These are phyloP conservation scores for Barbus barbus DNA, from an alignment of 2,113 vertebrate species.

Conservation along the genomic window DNA sequence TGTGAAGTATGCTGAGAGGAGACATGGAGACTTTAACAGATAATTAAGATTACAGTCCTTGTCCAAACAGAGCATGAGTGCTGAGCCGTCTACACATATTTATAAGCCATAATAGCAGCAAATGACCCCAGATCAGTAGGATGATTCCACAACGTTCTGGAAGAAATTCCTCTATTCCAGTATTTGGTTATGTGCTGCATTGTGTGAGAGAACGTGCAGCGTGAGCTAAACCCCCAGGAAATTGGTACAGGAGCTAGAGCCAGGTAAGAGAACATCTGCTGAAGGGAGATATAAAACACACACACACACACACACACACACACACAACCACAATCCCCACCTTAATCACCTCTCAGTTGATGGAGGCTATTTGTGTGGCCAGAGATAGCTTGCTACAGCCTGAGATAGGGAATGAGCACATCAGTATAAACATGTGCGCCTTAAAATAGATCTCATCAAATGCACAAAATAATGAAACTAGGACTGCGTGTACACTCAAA, in stretches of 20 bases:
- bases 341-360: conserved; percentile 33
- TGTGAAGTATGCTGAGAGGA: neutral
- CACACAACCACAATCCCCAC: conserved; percentile 4
- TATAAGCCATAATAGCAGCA: conserved; percentile 4
- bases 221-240: conserved; percentile 39
- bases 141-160: neutral
- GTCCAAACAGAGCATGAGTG: conserved; percentile 7
- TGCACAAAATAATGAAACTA: neutral
- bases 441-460: neutral
- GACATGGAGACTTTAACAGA: neutral
- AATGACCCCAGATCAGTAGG: conserved; percentile 19
- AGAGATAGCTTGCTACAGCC: conserved; percentile 55
- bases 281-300: conserved; percentile 35
- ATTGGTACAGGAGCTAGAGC: conserved; percentile 41
- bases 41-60: neutral
- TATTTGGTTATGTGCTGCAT: conserved; percentile 23
- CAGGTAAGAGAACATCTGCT: conserved; percentile 51
- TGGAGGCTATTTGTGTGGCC: conserved; percentile 38
- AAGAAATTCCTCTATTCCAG: neutral
- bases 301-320: neutral
- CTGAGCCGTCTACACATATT: conserved; percentile 6
- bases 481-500: neutral
- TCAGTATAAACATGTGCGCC: conserved; percentile 52
- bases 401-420: conserved; percentile 35
- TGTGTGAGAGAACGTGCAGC: conserved; percentile 8